Percentiles rank a stretch among this genome's conserved stretches.
Conservation (phyloP, 2,888 invertebrate species). For the Tachystola acroxantha region DNA sequence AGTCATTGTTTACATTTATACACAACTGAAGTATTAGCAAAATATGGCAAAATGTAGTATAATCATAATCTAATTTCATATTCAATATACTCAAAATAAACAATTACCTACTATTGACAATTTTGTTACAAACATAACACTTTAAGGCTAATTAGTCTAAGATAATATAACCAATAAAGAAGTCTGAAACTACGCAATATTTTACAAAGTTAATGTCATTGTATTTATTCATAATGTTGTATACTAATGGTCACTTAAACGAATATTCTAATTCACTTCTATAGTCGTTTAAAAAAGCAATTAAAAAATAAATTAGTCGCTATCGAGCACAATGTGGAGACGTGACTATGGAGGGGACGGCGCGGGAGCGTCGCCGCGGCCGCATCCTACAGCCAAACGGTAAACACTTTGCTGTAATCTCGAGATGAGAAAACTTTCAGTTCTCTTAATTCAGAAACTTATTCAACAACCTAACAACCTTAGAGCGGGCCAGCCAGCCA, state of each 20-base stretch:
- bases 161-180: neutral
- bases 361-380: conserved; percentile 46
- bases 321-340: conserved; percentile 18
- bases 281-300: conserved; percentile 17
- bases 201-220: conserved; percentile 5
- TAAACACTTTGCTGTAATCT: conserved; percentile 80
- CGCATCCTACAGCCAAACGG: conserved; percentile 75
- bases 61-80: too few relatives aligned
- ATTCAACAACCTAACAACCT: conserved; percentile 79
- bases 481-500: conserved; percentile 64
- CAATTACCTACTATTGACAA: too few relatives aligned
- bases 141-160: too few relatives aligned
- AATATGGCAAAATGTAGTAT: too few relatives aligned
- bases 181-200: neutral
- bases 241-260: neutral
- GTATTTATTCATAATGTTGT: conserved; percentile 14
- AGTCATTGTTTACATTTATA: too few relatives aligned
- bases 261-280: conserved; percentile 8
- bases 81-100: too few relatives aligned
- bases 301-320: conserved; percentile 23
- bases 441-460: conserved; percentile 80
- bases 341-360: conserved; percentile 11
- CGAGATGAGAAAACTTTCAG: conserved; percentile 80
- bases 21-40: too few relatives aligned
- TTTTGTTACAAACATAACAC: neutral